phyloP scores from a whole-genome alignment of 2,888 invertebrate species.

The Lacanobia oleracea region DNA sequence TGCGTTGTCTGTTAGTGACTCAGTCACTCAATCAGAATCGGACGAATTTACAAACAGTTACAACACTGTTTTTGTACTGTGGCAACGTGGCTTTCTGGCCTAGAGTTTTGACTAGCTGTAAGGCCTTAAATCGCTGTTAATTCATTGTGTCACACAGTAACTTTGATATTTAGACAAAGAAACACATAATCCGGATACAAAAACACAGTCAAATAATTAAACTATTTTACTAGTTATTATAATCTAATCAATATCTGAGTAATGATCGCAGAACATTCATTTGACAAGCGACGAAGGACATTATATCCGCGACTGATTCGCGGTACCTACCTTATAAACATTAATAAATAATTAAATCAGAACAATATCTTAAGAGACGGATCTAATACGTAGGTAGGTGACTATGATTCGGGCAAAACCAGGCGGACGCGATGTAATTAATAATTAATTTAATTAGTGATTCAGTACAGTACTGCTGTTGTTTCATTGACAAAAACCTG shows the following conservation, averaged over 20 bases:
- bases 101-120: too few relatives aligned
- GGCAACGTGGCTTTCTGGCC: too few relatives aligned
- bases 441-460: slow-evolving; percentile 68
- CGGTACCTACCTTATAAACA: slow-evolving; percentile 81
- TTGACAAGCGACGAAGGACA: slow-evolving; percentile 71
- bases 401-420: slow-evolving; percentile 63
- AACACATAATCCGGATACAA: slow-evolving; percentile 44
- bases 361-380: slow-evolving; percentile 81
- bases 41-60: too few relatives aligned
- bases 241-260: slow-evolving; percentile 72
- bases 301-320: slow-evolving; percentile 85
- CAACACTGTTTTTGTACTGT: too few relatives aligned
- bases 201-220: slow-evolving; percentile 34
- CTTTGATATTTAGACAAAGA: slow-evolving; percentile 28
- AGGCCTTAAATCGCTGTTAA: too few relatives aligned
- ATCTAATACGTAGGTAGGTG: slow-evolving; percentile 72
- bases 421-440: slow-evolving; percentile 66
- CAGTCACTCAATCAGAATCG: too few relatives aligned
- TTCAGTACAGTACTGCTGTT: slow-evolving; percentile 42
- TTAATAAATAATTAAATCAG: slow-evolving; percentile 88
- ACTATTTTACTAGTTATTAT: slow-evolving; percentile 44
- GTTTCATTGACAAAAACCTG: slow-evolving; percentile 54
- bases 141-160: neutral
- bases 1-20: too few relatives aligned
- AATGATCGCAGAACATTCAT: slow-evolving; percentile 69